A percentile compares a stretch with the other conserved stretches of the same genome.
These are phyloP conservation scores for Petrophora chlorosata DNA, from an alignment of 2,888 invertebrate genomes.

Conservation along the genomic window DNA sequence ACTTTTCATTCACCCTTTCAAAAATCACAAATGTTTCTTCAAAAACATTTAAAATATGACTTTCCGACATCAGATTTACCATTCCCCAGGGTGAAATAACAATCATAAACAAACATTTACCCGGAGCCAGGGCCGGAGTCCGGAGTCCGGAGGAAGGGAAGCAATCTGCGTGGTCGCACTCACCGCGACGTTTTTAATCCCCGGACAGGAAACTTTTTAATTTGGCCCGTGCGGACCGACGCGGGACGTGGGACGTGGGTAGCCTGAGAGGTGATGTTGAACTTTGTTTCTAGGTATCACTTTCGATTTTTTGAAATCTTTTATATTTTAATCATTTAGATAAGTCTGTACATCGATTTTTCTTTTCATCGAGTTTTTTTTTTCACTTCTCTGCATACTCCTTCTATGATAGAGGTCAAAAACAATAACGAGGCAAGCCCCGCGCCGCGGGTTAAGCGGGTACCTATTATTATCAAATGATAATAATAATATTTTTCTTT, in stretches of 20 bases:
- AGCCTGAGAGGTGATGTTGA: no score
- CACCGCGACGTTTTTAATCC: slow-evolving; percentile 49
- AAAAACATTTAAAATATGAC: neutral
- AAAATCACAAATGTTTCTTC: neutral
- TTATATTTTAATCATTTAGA: no score
- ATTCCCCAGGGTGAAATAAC: slow-evolving; percentile 1
- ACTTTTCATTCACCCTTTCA: neutral
- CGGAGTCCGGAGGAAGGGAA: slow-evolving; percentile 14
- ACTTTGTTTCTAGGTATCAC: no score
- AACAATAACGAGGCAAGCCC: no score
- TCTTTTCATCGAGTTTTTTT: no score
- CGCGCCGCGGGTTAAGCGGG: no score
- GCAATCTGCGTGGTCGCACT: slow-evolving; percentile 42
- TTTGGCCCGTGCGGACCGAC: slow-evolving; percentile 40
- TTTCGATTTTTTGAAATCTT: no score
- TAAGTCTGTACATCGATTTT: no score
- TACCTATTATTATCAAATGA: no score
- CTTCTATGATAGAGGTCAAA: no score
- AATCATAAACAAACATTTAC: slow-evolving; percentile 5
- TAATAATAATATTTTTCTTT: no score
- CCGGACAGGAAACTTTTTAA: slow-evolving; percentile 52
- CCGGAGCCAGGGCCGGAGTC: neutral
- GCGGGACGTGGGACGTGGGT: slow-evolving; percentile 11
- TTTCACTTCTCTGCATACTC: no score
- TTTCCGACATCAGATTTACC: neutral